Base-by-base conservation (phyloP, 2,113 vertebrate species). In the Cariama cristata region DNA sequence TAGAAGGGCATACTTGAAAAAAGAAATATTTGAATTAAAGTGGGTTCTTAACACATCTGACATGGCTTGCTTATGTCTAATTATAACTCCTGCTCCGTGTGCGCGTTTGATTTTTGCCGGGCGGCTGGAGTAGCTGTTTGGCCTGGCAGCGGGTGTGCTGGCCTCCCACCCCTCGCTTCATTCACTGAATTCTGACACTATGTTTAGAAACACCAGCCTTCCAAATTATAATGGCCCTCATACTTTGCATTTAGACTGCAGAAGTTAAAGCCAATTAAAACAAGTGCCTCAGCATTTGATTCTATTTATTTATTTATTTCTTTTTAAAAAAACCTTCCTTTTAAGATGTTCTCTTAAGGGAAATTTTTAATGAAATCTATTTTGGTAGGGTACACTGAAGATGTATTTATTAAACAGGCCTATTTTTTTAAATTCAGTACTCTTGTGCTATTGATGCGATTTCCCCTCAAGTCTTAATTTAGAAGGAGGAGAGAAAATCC, bases 191-290 rank as follows among this genome's bases (percentile, higher is more conserved):
- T 74, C 91, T 93, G 76, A n/a, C 55, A 52, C 93, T 91, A 73
- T 86, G 17, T 97, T 95, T 93, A 76, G 94, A 89, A 95, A 53
- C 82, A 76, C 44, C 62, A 86, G 42, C 73, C 7, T 87, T 35
- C 69, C 85, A 90, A 82, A 85, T 79, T 17, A 35, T 64, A 33
- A 85, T 4, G 14, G 74, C 64, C 53, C 33, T 87, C 94, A 35
- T 77, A 85, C 52, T 68, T 75, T 60, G 66, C 87, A 66, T 14
- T 60, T 76, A 47, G 86, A 56, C 79, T 69, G 67, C 62, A 76
- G 47, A 35, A 71, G 35, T 88, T 52, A 53, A 79, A 82, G 53
- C 45, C 85, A 83, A 62, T 80, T 92, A 50, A 86, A 86, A 45
- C 15, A 79, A 90, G n/a, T 12, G 67, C 42, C 26, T 58, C 63